Base-by-base conservation (phyloP, 1,140 invertebrate genomes). In the Dryas iulia region DNA sequence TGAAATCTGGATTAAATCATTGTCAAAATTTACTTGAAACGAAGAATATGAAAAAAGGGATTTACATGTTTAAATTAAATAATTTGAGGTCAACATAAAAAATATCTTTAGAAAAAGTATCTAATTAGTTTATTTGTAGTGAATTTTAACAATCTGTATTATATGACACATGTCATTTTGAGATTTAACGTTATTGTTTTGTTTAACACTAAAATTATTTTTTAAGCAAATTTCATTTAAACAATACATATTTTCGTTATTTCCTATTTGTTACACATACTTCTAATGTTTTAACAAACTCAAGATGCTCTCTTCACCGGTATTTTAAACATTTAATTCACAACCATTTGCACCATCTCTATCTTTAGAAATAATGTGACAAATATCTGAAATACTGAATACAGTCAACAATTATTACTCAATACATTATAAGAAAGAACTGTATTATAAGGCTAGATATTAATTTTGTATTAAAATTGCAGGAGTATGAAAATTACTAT, bases 311-410 rank as follows among this genome's bases (percentile, higher is more conserved):
- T 56, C 24, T 65, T 60, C 68, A 61, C 25, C 30, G 57, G 66
- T 68, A 71, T 72, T 66, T 63, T 71, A 72, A 77, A 72, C 65
- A 66, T 74, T 68, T 66, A 73, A 72, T 81, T 89, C 86, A 89
- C 86, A 89, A 89, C 86, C 86, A 78, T 84, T 82, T 82, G 73
- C 83, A 80, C 78, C 82, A 81, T 72, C 65, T 72, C 76, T 71
- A 64, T 56, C 25, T 21, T 72, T 64, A 25, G 31, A 70, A 70
- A 70, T 65, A 65, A 70, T 69, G 30, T 65, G 56, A 65, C 68
- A 65, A 59, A 59, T 23, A 63, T 69, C 35, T 59, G 64, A 39
- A 52, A 59, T 66, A 47, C 39, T 47, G 39, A 47, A 47, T 47
- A 65, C 33, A 57, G 14, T 59, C 39, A 59, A 66, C 64, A 59